Percentiles rank a stretch among this genome's conserved stretches.
These are phyloP conservation scores for Crossocerus cetratus DNA, from an alignment of 2,888 invertebrate genomes.

Conservation along the genomic window DNA sequence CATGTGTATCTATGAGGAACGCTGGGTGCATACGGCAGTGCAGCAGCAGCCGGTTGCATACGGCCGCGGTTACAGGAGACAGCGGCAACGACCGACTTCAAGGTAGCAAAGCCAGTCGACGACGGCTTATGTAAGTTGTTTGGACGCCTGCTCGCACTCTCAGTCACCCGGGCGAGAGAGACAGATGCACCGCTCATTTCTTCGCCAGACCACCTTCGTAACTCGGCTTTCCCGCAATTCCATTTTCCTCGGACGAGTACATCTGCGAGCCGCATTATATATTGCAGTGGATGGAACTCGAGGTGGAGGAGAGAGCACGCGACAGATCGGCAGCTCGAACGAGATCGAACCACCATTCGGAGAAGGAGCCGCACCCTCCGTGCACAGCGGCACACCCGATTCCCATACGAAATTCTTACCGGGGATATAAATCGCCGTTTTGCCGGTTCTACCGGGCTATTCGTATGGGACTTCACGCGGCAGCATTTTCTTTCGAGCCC, in stretches of 20 bases:
- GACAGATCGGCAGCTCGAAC: slow-evolving; percentile 4
- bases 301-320: too few relatives aligned
- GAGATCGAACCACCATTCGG: slow-evolving; percentile 12
- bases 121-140: slow-evolving; percentile 65
- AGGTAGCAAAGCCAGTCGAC: slow-evolving; percentile 66
- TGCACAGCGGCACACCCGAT: not conserved
- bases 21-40: slow-evolving; percentile 53
- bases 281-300: slow-evolving; percentile 8
- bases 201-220: not conserved
- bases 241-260: not conserved
- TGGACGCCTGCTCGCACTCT: slow-evolving; percentile 45
- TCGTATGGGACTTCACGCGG: too few relatives aligned
- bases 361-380: not conserved
- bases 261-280: slow-evolving; percentile 4
- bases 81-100: slow-evolving; percentile 73
- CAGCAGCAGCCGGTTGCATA: slow-evolving; percentile 17
- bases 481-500: too few relatives aligned
- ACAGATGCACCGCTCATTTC: not conserved
- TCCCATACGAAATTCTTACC: not conserved
- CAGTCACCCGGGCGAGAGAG: not conserved
- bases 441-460: not conserved
- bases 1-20: slow-evolving; percentile 37
- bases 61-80: slow-evolving; percentile 50
- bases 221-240: not conserved
- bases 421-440: slow-evolving; percentile 10